phyloP scores from a whole-genome alignment of 2,888 invertebrate genomes.

The Ochropleura plecta region DNA sequence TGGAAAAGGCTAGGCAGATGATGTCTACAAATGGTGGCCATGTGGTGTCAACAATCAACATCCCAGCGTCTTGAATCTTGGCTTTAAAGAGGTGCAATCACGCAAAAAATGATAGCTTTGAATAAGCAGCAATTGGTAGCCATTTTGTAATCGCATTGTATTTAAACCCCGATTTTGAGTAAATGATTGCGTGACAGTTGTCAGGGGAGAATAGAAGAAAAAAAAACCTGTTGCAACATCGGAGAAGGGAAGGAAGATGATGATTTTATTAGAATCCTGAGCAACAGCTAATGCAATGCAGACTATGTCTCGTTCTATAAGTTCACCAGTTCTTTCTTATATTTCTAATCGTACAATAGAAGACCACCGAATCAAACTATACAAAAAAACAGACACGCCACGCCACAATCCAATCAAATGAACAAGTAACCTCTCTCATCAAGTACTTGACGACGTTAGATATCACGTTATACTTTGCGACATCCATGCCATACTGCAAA shows the following conservation, averaged over 20 bases:
- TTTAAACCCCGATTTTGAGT: too few species aligned
- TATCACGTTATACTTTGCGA: conserved; percentile 84
- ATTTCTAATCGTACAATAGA: conserved; percentile 27
- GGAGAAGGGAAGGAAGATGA: too few species aligned
- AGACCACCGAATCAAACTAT: background rate
- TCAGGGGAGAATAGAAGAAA: too few species aligned
- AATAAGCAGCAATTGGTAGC: background rate
- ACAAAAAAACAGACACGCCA: conserved; percentile 41
- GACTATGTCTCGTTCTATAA: background rate
- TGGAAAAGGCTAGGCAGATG: too few species aligned
- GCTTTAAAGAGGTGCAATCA: background rate
- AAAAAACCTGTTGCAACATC: too few species aligned
- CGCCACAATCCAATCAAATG: conserved; percentile 49
- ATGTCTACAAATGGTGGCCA: too few species aligned
- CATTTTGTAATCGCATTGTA: too few species aligned
- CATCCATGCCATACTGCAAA: conserved; percentile 85
- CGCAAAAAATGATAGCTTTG: background rate
- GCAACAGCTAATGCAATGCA: background rate
- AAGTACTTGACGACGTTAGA: conserved; percentile 79
- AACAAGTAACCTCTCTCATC: conserved; percentile 81
- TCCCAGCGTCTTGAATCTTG: background rate
- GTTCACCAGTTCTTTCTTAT: background rate
- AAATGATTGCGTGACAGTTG: too few species aligned
- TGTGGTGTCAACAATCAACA: too few species aligned
- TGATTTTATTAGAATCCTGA: background rate